phyloP scores from a whole-genome alignment of 1,140 invertebrate species.

The Drosophila melanica region DNA sequence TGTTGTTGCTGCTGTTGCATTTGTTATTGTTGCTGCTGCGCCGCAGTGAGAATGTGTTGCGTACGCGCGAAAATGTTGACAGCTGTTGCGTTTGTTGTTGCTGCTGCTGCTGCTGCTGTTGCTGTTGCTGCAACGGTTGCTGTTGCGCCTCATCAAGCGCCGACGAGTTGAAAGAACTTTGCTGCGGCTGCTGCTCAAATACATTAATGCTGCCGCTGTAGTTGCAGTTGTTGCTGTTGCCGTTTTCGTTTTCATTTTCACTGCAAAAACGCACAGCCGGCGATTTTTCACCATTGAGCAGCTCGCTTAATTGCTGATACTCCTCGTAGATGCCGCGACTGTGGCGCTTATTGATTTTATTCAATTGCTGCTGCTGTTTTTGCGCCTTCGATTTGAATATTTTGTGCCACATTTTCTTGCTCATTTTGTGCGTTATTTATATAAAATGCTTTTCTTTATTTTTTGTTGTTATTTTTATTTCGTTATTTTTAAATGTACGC shows the following conservation, averaged over 20 bases:
- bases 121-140: conserved; percentile 51
- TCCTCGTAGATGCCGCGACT: conserved; percentile 78
- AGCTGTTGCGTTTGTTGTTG: conserved; percentile 60
- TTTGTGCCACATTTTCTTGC: conserved; percentile 83
- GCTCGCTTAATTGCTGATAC: conserved; percentile 73
- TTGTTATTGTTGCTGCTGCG: conserved; percentile 49
- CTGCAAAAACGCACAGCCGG: conserved; percentile 21
- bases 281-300: conserved; percentile 56
- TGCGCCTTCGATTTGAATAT: conserved; percentile 80
- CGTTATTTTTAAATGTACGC: conserved; percentile 46
- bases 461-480: conserved; percentile 22
- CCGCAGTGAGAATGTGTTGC: conserved; percentile 73
- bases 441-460: conserved; percentile 5
- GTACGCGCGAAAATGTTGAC: conserved; percentile 81
- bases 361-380: conserved; percentile 57
- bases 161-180: conserved; percentile 78
- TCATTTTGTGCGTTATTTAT: conserved; percentile 54
- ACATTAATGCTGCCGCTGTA: conserved; percentile 57
- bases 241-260: conserved; percentile 60
- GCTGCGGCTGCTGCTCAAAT: conserved; percentile 63
- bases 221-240: conserved; percentile 32
- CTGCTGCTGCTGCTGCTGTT: conserved; percentile 24
- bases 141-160: conserved; percentile 70
- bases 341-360: conserved; percentile 73
- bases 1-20: conserved; percentile 27